phyloP scores from a whole-genome alignment of 2,888 invertebrate species.

The Hypselothyrea guttata region DNA sequence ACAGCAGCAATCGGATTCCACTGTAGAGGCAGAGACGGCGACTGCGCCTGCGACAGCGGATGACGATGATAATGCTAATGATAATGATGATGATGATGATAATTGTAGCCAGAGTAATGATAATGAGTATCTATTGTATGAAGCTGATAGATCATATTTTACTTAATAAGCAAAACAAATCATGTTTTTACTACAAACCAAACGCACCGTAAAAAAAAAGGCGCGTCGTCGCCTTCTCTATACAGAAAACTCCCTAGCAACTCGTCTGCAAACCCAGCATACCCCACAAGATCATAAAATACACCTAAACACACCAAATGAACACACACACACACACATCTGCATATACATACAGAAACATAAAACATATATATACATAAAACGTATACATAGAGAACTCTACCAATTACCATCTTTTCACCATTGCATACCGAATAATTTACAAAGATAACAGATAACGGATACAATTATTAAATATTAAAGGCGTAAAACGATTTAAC shows the following conservation, averaged over 20 bases:
- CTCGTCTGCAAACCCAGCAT: slow-evolving; percentile 3
- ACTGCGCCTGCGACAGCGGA: slow-evolving; percentile 19
- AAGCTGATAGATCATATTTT: slow-evolving; percentile 72
- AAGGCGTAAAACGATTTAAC: slow-evolving; percentile 79
- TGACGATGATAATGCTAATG: slow-evolving; percentile 8
- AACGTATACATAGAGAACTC: slow-evolving; percentile 45
- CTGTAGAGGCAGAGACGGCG: too few species aligned
- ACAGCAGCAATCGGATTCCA: not conserved
- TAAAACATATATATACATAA: too few species aligned
- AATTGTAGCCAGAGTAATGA: slow-evolving; percentile 11
- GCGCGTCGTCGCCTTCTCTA: slow-evolving; percentile 21
- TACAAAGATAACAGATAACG: slow-evolving; percentile 77
- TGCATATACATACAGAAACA: slow-evolving; percentile 31
- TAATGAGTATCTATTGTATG: slow-evolving; percentile 57
- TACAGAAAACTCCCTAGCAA: not conserved
- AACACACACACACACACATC: slow-evolving; percentile 29
- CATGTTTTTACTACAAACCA: slow-evolving; percentile 64
- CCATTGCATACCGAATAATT: slow-evolving; percentile 77
- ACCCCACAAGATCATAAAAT: slow-evolving; percentile 22
- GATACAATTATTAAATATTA: slow-evolving; percentile 77
- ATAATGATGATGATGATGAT: slow-evolving; percentile 14
- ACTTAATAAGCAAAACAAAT: slow-evolving; percentile 63
- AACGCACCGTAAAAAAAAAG: slow-evolving; percentile 34
- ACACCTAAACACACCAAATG: slow-evolving; percentile 17
- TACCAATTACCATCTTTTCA: slow-evolving; percentile 76